Base-by-base conservation (phyloP, 2,113 vertebrate species). In the Gobius niger region DNA sequence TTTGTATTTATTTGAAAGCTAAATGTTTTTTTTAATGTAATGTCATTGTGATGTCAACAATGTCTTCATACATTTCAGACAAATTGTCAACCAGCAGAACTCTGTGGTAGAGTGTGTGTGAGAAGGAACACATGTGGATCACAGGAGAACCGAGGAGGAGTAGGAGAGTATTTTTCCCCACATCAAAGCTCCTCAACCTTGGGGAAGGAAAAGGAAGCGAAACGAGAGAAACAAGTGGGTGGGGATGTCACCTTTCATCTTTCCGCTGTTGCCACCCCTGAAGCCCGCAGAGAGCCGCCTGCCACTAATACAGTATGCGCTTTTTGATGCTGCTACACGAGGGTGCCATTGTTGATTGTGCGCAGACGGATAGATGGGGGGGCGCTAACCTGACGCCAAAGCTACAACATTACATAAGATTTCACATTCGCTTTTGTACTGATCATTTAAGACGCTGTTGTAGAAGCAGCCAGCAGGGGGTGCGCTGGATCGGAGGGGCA, bases 231-330 rank as follows among this genome's bases (percentile, higher is more conserved):
- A 46, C 60, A 68, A 63, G 81, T 63, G 68, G 84, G 78, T 66
- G 78, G 68, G 64, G 52, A 76, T 83, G 79, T 76, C 82, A 87
- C 73, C 80, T 87, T 88, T 89, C 75, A 88, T 89, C 84, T 80
- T 76, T 71, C 73, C 66, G 79, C 80, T 62, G 77, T 76, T 77
- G 76, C 80, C 81, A 83, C 79, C 74, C 59, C 54, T 63, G 77
- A 77, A 69, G 72, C 76, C 70, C 34, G 68, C 57, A 49, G 80
- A 86, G 85, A 78, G 70, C 77, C 79, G 73, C 72, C 67, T 60
- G 57, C 57, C 57, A 60, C 44, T 60, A 50, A 34, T 50, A 81
- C 87, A 73, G 80, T 41, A 44, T 59, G 82, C 70, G 73, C 52
- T 16, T 64, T 82, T 85, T 88, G 81, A 87, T 78, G 81, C 67